phyloP scores from a whole-genome alignment of 2,113 vertebrate genomes.

The Atrichornis clamosus region DNA sequence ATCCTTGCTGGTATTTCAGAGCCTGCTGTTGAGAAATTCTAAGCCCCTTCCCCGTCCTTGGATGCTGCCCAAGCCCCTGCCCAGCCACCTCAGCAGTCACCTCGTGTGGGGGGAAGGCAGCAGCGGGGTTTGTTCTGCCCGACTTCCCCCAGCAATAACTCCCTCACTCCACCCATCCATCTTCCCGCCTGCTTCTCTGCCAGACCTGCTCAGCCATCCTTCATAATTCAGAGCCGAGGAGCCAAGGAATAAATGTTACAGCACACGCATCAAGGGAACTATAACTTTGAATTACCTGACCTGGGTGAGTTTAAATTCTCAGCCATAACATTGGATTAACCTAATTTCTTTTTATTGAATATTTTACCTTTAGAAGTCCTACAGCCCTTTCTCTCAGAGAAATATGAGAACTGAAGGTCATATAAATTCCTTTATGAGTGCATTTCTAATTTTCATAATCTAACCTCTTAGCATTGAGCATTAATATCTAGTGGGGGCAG shows the following conservation, averaged over 20 bases:
- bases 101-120: neutral
- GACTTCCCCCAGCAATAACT: neutral
- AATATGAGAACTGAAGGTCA: constrained; percentile 53
- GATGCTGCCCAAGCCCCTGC: neutral
- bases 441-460: constrained; percentile 53
- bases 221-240: constrained; percentile 25
- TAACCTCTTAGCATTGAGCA: constrained; percentile 15
- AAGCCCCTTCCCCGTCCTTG: neutral
- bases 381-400: constrained; percentile 13
- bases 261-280: constrained; percentile 36
- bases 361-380: constrained; percentile 48
- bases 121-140: neutral
- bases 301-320: constrained; percentile 52
- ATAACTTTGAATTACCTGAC: constrained; percentile 56
- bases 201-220: neutral
- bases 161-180: neutral
- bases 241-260: constrained; percentile 24
- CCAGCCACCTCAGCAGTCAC: neutral
- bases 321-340: constrained; percentile 67
- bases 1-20: neutral
- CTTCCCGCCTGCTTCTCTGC: neutral
- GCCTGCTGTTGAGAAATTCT: neutral
- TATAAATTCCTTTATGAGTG: constrained; percentile 39
- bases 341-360: constrained; percentile 58
- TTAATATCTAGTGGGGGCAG: neutral